These are phyloP conservation scores for Hemibagrus guttatus DNA, from an alignment of 2,797 vertebrate genomes.

Conservation along the genomic window DNA sequence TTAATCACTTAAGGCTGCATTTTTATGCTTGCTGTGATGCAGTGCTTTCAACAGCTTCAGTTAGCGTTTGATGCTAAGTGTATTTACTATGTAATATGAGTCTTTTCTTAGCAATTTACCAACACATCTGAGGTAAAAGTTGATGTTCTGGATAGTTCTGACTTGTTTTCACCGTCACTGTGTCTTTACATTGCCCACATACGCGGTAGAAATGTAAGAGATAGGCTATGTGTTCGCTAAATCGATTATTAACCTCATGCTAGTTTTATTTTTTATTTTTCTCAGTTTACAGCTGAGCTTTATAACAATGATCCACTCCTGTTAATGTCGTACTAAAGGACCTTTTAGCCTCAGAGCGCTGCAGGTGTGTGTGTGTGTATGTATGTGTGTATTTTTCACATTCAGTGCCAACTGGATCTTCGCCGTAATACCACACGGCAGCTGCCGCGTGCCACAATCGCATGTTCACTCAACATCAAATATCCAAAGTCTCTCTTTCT, in stretches of 20 bases:
- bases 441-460: constrained; percentile 64
- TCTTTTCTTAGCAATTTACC: neutral
- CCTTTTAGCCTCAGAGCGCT: constrained; percentile 34
- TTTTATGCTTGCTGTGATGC: neutral
- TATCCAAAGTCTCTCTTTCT: constrained; percentile 40
- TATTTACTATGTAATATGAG: too few species aligned
- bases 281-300: neutral
- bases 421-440: constrained; percentile 61
- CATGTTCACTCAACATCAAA: constrained; percentile 52
- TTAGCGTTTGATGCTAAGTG: neutral
- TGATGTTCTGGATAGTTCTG: neutral
- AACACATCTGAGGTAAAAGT: neutral
- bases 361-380: constrained; percentile 45
- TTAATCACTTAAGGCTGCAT: neutral
- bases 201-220: neutral
- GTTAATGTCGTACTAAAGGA: neutral
- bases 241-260: neutral
- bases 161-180: neutral
- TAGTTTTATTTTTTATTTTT: neutral
- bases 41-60: neutral
- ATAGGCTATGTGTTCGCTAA: neutral
- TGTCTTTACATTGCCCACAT: neutral
- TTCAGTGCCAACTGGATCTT: constrained; percentile 54
- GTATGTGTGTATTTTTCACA: constrained; percentile 39
- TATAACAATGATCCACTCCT: neutral